Percentiles rank a stretch among this genome's conserved stretches.
phyloP scores from a whole-genome alignment of 2,888 invertebrate genomes.

The Trachelus iudaicus region DNA sequence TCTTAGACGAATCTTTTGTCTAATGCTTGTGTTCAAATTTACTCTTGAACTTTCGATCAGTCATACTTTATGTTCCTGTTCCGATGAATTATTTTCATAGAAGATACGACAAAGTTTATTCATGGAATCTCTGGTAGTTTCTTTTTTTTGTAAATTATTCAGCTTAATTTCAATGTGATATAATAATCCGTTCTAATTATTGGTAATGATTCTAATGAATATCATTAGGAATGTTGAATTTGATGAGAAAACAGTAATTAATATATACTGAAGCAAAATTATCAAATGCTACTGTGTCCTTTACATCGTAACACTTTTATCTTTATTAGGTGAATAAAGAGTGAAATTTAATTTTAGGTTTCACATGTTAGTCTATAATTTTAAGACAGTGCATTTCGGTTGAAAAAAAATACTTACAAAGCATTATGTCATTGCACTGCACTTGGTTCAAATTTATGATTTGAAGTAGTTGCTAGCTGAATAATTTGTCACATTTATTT shows the following conservation, averaged over 20 bases:
- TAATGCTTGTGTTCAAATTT: no score
- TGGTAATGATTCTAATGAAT: neutral
- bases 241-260: neutral
- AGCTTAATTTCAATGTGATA: no score
- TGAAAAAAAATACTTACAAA: neutral
- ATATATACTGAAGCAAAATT: neutral
- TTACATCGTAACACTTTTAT: neutral
- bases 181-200: no score
- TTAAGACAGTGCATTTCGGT: neutral
- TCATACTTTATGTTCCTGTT: no score
- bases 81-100: no score
- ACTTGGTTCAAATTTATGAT: neutral
- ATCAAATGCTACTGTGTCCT: neutral
- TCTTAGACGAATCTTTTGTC: no score
- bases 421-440: conserved; percentile 9
- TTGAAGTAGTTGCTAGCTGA: neutral
- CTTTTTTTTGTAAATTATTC: no score
- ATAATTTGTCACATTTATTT: neutral
- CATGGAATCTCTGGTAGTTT: no score
- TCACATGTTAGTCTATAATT: neutral
- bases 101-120: no score
- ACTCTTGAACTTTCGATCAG: no score
- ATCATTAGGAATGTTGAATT: neutral
- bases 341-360: neutral
- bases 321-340: neutral